Evolutionary conservation across 53 echinoderm and acorn worm genomes (phyloP), one percentile per base, ranked within the genome.

Genomic region (Antedon mediterranea): DNA sequence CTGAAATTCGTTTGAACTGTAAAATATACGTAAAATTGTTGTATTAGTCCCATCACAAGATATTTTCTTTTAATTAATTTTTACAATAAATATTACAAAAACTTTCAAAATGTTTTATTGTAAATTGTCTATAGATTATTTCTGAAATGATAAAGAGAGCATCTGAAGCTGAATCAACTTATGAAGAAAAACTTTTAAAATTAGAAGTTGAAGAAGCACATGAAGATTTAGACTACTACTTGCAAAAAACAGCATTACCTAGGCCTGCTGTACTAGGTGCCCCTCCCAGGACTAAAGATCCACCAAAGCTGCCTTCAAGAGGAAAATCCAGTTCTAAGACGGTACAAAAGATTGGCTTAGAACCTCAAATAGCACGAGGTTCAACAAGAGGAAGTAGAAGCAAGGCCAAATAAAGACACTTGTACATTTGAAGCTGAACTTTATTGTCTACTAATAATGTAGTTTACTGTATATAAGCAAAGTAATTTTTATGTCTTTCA

Each of bases 161-260:
- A 15, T 80, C 85, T 28, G 82, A 85, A 31, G 82, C 78, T 28
- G 82, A 84, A 31, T 75, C 82, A 34, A 44, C 72, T 11, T 79
- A 85, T 78, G 85, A 83, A 5, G 91, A 92, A 80, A 89, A 84
- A 34, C 85, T 89, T 0, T 86, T 95, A 14, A 87, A 95, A 43
- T 72, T 87, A 0, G 77, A 71, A 41, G 81, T 95, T 13, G 91
- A 95, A 75, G 89, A 89, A 57, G 85, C 71, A 28, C 90, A 86
- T 72, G 92, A 92, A 33, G 83, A 78, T 71, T 71, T 92, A 57
- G 80, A 87, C 34, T 92, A 82, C 78, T 89, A 89, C 77, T 82
- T 92, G 0, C 87, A 92, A 78, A 91, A 89, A 78, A 95, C 95
- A 0, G 85, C 89, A 32, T 84, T 95, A 18, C 95, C 95, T 7